Conservation (phyloP, 2,888 invertebrate species). For the Hofmannophila pseudospretella region DNA sequence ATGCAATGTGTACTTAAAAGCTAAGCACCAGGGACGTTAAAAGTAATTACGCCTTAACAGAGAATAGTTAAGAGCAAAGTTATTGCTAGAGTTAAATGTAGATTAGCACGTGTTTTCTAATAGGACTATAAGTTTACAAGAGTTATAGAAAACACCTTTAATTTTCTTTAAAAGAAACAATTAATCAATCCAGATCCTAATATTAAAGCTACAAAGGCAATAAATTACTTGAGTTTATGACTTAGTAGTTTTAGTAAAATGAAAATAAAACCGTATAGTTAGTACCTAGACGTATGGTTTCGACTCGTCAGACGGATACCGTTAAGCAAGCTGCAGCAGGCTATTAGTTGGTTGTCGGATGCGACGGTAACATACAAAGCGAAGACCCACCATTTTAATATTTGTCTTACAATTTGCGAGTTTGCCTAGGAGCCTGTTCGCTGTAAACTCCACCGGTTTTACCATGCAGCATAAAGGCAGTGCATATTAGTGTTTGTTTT, state of each 20-base stretch:
- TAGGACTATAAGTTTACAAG: slow-evolving; percentile 52
- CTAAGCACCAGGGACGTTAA: slow-evolving; percentile 11
- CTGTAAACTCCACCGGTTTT: slow-evolving; percentile 44
- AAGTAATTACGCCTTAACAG: slow-evolving; percentile 20
- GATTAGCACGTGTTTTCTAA: slow-evolving; percentile 36
- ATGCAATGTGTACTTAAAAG: slow-evolving; percentile 9
- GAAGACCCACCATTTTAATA: slow-evolving; percentile 48
- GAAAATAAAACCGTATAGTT: no score
- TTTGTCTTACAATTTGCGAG: slow-evolving; percentile 69
- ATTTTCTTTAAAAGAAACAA: no score
- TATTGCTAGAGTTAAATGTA: slow-evolving; percentile 12
- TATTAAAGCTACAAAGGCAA: no score
- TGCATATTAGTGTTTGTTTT: slow-evolving; percentile 40
- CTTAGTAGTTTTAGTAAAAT: no score
- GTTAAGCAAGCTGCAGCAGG: slow-evolving; percentile 57
- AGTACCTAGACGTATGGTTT: no score
- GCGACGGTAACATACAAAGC: slow-evolving; percentile 49
- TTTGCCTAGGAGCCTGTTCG: slow-evolving; percentile 67
- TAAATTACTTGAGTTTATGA: no score
- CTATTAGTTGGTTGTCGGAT: slow-evolving; percentile 37
- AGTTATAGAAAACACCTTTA: no score
- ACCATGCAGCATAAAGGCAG: slow-evolving; percentile 25
- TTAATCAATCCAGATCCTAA: no score
- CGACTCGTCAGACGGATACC: slow-evolving; percentile 56
- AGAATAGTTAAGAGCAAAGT: slow-evolving; percentile 13